A percentile compares a stretch with the other conserved stretches of the same genome.
Evolutionary conservation across 1,140 invertebrate genomes (phyloP).

Genomic region (Brachionus sp.): DNA sequence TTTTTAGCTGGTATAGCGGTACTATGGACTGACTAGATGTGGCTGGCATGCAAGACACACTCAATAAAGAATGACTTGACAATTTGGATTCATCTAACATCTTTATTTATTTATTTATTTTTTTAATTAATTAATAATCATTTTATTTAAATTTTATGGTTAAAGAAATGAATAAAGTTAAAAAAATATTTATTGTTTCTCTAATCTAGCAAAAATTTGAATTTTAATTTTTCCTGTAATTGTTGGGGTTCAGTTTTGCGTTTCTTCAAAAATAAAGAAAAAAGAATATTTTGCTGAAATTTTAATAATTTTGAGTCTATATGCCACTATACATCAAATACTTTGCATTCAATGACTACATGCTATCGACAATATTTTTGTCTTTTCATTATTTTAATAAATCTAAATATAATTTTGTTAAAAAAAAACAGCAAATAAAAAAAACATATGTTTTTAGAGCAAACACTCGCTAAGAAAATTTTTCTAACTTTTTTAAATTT

Average conservation of each 20-base stretch:
- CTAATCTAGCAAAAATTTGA: background rate
- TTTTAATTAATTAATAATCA: too few relatives aligned
- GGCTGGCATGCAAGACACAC: background rate
- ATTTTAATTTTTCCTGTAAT: background rate
- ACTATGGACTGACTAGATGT: constrained; percentile 14
- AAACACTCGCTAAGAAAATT: too few relatives aligned
- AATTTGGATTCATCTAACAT: background rate
- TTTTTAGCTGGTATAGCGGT: background rate
- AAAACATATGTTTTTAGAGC: too few relatives aligned
- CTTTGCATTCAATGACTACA: background rate
- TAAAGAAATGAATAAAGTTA: background rate
- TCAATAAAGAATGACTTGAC: background rate
- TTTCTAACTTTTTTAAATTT: too few relatives aligned
- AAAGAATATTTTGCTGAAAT: background rate
- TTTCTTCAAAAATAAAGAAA: background rate
- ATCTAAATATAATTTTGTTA: too few relatives aligned
- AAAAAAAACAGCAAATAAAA: too few relatives aligned
- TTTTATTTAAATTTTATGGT: too few relatives aligned
- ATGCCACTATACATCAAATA: background rate
- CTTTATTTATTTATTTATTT: background rate
- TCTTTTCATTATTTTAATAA: background rate
- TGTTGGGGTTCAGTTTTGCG: background rate
- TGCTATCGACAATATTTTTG: background rate
- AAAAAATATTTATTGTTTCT: background rate
- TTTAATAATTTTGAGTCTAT: background rate